Conservation (phyloP, 1,140 invertebrate genomes). For the Drosophila lowei region DNA sequence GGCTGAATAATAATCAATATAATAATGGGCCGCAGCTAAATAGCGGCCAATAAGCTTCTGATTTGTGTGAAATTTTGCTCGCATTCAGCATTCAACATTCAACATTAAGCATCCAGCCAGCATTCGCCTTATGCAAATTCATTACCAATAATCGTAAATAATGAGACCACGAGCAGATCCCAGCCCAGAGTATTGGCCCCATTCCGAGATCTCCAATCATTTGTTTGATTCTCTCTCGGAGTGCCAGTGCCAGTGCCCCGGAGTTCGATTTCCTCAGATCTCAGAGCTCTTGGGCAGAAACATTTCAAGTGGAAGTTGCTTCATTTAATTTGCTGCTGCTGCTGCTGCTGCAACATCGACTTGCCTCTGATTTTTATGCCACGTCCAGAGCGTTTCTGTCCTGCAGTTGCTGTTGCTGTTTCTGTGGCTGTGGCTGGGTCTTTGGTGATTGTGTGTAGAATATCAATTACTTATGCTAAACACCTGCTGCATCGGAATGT, state of each 20-base stretch:
- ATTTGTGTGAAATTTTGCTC: slow-evolving; percentile 73
- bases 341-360: slow-evolving; percentile 10
- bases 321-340: slow-evolving; percentile 51
- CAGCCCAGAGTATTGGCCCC: slow-evolving; percentile 25
- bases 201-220: slow-evolving; percentile 39
- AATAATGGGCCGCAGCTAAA: slow-evolving; percentile 73
- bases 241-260: not conserved
- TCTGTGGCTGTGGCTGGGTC: slow-evolving; percentile 12
- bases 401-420: slow-evolving; percentile 6
- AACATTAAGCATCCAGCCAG: slow-evolving; percentile 38
- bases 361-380: slow-evolving; percentile 29
- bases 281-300: too few relatives aligned
- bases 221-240: slow-evolving; percentile 13
- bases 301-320: slow-evolving; percentile 37
- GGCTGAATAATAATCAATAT: slow-evolving; percentile 64
- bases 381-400: slow-evolving; percentile 24
- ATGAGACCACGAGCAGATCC: slow-evolving; percentile 65
- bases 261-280: slow-evolving; percentile 3
- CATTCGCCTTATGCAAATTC: slow-evolving; percentile 62
- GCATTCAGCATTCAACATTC: too few relatives aligned
- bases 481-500: slow-evolving; percentile 83
- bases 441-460: slow-evolving; percentile 77
- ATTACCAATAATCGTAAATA: slow-evolving; percentile 73
- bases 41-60: slow-evolving; percentile 72
- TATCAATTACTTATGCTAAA: slow-evolving; percentile 83